Evolutionary conservation across 2,113 vertebrate species (phyloP), one percentile per base, ranked within the genome.

Genomic region (Oplegnathus fasciatus): DNA sequence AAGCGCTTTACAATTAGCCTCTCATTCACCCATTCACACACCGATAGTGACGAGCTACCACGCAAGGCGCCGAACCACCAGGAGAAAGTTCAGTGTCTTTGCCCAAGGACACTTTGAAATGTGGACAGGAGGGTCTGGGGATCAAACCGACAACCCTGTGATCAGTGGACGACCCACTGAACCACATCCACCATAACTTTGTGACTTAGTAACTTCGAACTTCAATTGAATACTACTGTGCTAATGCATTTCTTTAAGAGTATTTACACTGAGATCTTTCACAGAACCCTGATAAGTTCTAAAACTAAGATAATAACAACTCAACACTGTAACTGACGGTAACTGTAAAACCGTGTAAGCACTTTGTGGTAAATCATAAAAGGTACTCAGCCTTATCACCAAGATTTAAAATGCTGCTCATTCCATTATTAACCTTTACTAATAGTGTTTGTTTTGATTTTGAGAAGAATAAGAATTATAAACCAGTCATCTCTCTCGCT

Each of bases 251-350:
- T 24, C 9, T 55, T 30, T 48, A 30, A 26, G 26, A 30, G 20
- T 73, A 70, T 55, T 66, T 32, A 18, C 20, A 48, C n/a, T 48
- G 17, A n/a, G n/a, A 52, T 80, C 24, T 62, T 48, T 42, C 28
- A 71, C 40, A 61, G 50, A 65, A 34, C 30, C 37, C 30, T 30
- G 20, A 79, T 61, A 44, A 50, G 11, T 54, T 8, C 22, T 18
- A 11, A 14, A 75, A 37, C 7, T 40, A 62, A 76, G 32, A 37
- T 9, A 44, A n/a, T n/a, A n/a, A n/a, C n/a, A n/a, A 48, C 11
- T 74, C 67, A 52, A 30, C 44, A 73, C 75, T 66, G 66, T 72
- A 65, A 46, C 11, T 66, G 24, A 50, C 9, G 72, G 32, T 28
- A 75, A 48, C 64, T 69, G 61, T 32, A 67, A n/a, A 44, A 46